Conservation (phyloP, 2,797 vertebrate genomes). For the Potorous gilbertii region DNA sequence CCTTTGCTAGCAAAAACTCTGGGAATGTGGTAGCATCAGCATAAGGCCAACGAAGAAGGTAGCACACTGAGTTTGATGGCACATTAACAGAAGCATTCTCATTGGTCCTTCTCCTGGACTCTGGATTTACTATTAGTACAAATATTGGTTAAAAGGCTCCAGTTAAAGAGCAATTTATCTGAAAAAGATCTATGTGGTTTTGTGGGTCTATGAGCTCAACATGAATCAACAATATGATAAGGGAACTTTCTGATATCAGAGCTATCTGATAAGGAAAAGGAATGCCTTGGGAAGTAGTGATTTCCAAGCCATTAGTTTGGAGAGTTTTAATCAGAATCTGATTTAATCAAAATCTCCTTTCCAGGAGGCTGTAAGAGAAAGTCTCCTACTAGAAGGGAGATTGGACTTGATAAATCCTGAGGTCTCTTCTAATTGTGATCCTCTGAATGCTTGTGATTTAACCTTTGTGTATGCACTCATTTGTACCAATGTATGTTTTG, state of each 20-base stretch:
- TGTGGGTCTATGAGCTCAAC: too few relatives aligned
- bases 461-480: neutral
- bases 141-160: neutral
- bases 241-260: neutral
- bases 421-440: neutral
- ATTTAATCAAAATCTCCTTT: neutral
- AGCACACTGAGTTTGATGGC: too few relatives aligned
- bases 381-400: neutral
- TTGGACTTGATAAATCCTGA: neutral
- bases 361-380: too few relatives aligned
- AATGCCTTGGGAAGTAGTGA: neutral
- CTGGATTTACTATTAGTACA: neutral
- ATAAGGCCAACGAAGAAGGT: too few relatives aligned
- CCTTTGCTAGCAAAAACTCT: neutral
- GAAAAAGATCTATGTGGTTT: neutral
- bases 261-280: neutral
- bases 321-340: neutral
- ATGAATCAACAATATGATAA: neutral
- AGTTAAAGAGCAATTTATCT: neutral
- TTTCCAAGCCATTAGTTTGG: neutral
- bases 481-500: neutral
- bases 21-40: too few relatives aligned
- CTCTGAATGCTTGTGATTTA: neutral
- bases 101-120: too few relatives aligned
- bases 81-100: too few relatives aligned